Evolutionary conservation across 2,888 invertebrate species (phyloP).

Genomic region (Aphodius sticticus): DNA sequence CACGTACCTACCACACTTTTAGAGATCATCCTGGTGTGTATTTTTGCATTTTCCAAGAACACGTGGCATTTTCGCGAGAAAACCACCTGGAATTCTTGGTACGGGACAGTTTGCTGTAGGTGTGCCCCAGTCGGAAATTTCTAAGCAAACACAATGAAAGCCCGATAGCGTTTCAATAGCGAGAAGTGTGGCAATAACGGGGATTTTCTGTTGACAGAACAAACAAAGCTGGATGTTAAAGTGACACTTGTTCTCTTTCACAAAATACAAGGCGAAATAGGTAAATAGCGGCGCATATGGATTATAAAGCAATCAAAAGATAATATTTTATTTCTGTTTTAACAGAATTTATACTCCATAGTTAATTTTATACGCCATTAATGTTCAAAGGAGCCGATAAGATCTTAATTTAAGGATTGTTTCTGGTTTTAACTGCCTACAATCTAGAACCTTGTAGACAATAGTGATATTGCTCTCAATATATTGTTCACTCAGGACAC

Average conservation of each 20-base stretch:
- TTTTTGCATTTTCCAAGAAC: constrained; percentile 44
- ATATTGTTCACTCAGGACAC: too few relatives aligned
- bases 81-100: constrained; percentile 19
- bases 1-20: constrained; percentile 9
- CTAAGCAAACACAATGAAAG: constrained; percentile 1
- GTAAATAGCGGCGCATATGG: background rate
- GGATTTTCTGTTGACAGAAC: background rate
- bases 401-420: too few relatives aligned
- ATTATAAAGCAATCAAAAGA: background rate
- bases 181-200: background rate
- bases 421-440: too few relatives aligned
- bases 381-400: too few relatives aligned
- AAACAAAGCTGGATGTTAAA: background rate
- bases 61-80: constrained; percentile 18
- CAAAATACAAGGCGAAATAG: background rate
- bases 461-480: too few relatives aligned
- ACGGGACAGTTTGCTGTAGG: background rate
- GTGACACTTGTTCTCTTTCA: background rate
- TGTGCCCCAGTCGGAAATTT: constrained; percentile 6
- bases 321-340: background rate
- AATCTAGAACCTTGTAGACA: too few relatives aligned
- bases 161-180: background rate
- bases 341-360: background rate
- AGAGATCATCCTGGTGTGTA: constrained; percentile 29
- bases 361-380: too few relatives aligned